Evolutionary conservation across 2,797 vertebrate genomes (phyloP).

Genomic region (Pseudotriccus pelzelni): DNA sequence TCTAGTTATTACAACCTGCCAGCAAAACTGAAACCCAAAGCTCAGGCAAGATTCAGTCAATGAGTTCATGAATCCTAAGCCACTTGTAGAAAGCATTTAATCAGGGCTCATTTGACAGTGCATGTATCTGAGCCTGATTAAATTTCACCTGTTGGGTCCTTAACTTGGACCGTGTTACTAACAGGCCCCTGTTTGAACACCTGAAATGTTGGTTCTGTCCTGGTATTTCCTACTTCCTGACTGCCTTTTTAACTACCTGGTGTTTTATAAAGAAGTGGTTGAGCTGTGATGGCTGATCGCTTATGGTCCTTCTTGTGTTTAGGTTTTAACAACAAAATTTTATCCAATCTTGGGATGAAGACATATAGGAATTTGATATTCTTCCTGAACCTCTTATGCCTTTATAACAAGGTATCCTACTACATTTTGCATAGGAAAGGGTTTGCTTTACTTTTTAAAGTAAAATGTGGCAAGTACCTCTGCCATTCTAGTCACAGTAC

Average conservation of each 20-base stretch:
- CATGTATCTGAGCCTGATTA: not conserved
- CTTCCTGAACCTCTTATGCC: not conserved
- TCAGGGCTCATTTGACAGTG: not conserved
- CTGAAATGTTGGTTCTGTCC: not conserved
- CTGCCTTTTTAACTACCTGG: not conserved
- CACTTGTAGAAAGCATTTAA: not conserved
- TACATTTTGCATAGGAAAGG: not conserved
- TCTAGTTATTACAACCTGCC: not conserved
- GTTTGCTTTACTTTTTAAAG: not conserved
- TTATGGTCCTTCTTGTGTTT: not conserved
- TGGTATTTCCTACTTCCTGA: not conserved
- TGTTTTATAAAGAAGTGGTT: not conserved
- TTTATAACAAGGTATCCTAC: not conserved
- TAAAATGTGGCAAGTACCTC: not conserved
- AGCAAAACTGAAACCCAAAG: not conserved
- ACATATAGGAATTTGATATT: not conserved
- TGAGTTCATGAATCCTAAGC: not conserved
- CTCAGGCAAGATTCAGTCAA: not conserved
- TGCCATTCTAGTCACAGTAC: not conserved
- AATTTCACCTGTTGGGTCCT: not conserved
- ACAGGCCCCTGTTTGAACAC: not conserved
- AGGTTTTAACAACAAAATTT: no score
- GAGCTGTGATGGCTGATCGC: not conserved
- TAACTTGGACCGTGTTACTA: not conserved
- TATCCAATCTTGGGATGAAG: not conserved